These are phyloP conservation scores for Pelobates cultripes DNA, from an alignment of 2,797 vertebrate genomes.

Conservation along the genomic window DNA sequence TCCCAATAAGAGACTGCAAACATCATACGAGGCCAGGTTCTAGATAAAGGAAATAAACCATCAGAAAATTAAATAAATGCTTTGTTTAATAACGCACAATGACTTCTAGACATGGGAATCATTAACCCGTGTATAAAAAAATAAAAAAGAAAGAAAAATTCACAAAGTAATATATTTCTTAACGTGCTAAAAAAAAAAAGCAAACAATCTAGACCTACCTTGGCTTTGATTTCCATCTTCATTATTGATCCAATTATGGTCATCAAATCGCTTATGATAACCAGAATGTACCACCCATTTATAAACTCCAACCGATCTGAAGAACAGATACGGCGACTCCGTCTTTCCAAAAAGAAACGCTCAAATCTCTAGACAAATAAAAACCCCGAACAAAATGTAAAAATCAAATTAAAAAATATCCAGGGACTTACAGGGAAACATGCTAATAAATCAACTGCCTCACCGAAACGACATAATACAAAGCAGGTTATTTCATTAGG, in stretches of 20 bases:
- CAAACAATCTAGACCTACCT: conserved; percentile 72
- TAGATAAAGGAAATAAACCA: conserved; percentile 57
- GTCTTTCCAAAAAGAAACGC: conserved; percentile 81
- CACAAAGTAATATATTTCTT: too few relatives aligned
- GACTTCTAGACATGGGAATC: too few relatives aligned
- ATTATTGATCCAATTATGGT: conserved; percentile 90
- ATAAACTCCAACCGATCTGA: conserved; percentile 86
- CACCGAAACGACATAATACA: too few relatives aligned
- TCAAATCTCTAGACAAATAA: conserved; percentile 82
- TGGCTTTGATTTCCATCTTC: conserved; percentile 97
- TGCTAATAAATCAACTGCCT: too few relatives aligned
- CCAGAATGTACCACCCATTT: conserved; percentile 92
- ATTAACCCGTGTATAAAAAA: not conserved
- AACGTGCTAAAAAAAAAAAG: too few relatives aligned
- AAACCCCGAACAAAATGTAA: not conserved
- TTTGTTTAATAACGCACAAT: too few relatives aligned
- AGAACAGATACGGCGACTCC: conserved; percentile 77
- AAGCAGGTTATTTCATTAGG: too few relatives aligned
- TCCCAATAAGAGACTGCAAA: conserved; percentile 96
- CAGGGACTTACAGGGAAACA: not conserved
- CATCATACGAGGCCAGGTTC: conserved; percentile 91
- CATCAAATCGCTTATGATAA: conserved; percentile 91
- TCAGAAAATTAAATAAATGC: not conserved
- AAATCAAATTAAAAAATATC: not conserved
- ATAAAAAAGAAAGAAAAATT: too few relatives aligned